Conservation (phyloP, 2,888 invertebrate species). For the Zele albiditarsus region DNA sequence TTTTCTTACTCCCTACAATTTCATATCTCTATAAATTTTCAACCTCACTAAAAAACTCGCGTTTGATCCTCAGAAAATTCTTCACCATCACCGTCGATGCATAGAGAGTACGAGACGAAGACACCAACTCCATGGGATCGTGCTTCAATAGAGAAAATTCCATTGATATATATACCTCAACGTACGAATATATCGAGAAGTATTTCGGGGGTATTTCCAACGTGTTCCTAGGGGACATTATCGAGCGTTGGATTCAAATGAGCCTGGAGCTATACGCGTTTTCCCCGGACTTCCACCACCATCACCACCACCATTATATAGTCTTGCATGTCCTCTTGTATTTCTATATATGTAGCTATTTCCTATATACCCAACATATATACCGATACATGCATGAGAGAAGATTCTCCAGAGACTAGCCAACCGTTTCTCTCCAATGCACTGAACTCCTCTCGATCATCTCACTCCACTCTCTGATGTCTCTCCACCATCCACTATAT, state of each 20-base stretch:
- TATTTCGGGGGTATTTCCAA: conserved; percentile 55
- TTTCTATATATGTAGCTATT: neutral
- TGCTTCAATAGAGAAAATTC: conserved; percentile 36
- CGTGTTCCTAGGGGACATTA: conserved; percentile 63
- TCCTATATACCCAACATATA: conserved; percentile 37
- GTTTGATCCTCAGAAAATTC: conserved; percentile 23
- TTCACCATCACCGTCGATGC: neutral
- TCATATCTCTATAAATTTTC: neutral
- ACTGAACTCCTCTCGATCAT: conserved; percentile 35
- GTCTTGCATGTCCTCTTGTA: conserved; percentile 30
- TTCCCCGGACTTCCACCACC: conserved; percentile 47
- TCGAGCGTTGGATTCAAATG: conserved; percentile 67
- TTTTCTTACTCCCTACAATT: neutral
- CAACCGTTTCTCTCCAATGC: conserved; percentile 41
- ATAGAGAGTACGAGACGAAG: neutral
- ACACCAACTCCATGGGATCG: neutral
- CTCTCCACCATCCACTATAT: conserved; percentile 19
- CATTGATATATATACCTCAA: conserved; percentile 13
- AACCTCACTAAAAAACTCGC: neutral
- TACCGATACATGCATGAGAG: neutral
- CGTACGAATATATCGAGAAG: conserved; percentile 44
- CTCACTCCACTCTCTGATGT: conserved; percentile 25
- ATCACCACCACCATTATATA: conserved; percentile 17
- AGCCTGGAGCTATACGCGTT: conserved; percentile 58
- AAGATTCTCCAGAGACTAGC: conserved; percentile 59